Conservation (phyloP, 2,888 invertebrate genomes). For the Rhagophthalmus giganteus region DNA sequence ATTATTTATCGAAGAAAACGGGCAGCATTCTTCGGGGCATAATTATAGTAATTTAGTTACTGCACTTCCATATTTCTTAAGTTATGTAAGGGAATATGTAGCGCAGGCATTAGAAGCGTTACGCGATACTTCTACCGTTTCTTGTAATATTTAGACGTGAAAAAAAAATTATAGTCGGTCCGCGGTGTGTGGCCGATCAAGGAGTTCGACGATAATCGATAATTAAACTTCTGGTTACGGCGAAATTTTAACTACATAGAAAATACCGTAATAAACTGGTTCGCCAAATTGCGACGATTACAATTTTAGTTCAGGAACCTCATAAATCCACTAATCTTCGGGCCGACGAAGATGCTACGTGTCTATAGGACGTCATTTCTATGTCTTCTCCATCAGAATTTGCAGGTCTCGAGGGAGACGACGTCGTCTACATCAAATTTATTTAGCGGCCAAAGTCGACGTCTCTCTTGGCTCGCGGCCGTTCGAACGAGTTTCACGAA, state of each 20-base stretch:
- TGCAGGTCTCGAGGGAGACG: too few species aligned
- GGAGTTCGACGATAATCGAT: constrained; percentile 4
- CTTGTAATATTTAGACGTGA: constrained; percentile 3
- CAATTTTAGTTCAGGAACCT: constrained; percentile 15
- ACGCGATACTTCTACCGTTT: constrained; percentile 7
- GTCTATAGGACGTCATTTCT: too few species aligned
- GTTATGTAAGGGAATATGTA: constrained; percentile 5
- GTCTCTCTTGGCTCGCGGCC: too few species aligned
- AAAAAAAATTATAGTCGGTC: constrained; percentile 3
- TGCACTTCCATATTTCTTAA: constrained; percentile 19
- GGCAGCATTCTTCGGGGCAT: constrained; percentile 8
- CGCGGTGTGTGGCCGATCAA: constrained; percentile 10
- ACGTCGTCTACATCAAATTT: too few species aligned
- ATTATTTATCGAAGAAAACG: constrained; percentile 12
- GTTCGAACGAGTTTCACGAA: too few species aligned
- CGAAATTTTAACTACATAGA: constrained; percentile 5
- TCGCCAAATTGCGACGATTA: constrained; percentile 15
- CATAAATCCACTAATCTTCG: constrained; percentile 20
- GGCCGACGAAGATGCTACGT: too few species aligned
- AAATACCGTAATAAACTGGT: constrained; percentile 12
- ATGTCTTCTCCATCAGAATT: too few species aligned
- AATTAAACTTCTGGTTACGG: constrained; percentile 5
- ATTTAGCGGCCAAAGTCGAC: too few species aligned
- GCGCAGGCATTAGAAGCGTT: not conserved
- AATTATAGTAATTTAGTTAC: constrained; percentile 24